A percentile compares a stretch with the other conserved stretches of the same genome.
Evolutionary conservation across 2,797 vertebrate species (phyloP).

Genomic region (Ibycter americanus): DNA sequence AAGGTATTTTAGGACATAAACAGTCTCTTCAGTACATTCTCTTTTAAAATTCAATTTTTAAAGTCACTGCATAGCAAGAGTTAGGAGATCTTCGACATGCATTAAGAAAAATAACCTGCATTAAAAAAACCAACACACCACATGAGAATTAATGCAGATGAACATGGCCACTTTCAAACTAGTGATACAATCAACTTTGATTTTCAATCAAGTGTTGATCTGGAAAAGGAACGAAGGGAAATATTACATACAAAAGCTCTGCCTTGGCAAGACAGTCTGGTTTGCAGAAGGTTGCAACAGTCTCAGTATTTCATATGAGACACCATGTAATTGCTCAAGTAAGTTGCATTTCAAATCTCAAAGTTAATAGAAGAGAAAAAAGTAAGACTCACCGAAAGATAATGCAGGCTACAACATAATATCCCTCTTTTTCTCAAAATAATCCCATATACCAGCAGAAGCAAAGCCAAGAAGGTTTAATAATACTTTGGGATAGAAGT

Average conservation of each 20-base stretch:
- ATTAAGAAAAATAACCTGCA: neutral
- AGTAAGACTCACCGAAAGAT: constrained; percentile 16
- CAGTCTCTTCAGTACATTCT: neutral
- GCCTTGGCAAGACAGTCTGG: neutral
- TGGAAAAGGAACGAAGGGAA: neutral
- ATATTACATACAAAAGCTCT: neutral
- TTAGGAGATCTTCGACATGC: constrained; percentile 32
- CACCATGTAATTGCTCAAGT: neutral
- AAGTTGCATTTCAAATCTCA: constrained; percentile 27
- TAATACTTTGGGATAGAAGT: neutral
- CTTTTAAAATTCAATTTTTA: neutral
- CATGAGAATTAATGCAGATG: constrained; percentile 35
- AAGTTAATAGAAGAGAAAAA: constrained; percentile 7
- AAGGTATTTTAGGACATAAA: neutral
- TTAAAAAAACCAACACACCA: neutral
- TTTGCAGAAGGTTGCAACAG: neutral
- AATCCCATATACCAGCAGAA: constrained; percentile 6
- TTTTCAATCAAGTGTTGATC: constrained; percentile 61
- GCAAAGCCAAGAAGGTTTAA: constrained; percentile 29
- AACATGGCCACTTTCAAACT: constrained; percentile 8
- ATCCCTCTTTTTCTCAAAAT: neutral
- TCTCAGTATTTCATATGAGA: neutral
- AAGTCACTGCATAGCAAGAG: constrained; percentile 8
- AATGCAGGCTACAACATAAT: neutral
- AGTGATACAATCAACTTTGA: constrained; percentile 52